Evolutionary conservation across 1,140 invertebrate species (phyloP).

Genomic region (Pentalonia nigronervosa): DNA sequence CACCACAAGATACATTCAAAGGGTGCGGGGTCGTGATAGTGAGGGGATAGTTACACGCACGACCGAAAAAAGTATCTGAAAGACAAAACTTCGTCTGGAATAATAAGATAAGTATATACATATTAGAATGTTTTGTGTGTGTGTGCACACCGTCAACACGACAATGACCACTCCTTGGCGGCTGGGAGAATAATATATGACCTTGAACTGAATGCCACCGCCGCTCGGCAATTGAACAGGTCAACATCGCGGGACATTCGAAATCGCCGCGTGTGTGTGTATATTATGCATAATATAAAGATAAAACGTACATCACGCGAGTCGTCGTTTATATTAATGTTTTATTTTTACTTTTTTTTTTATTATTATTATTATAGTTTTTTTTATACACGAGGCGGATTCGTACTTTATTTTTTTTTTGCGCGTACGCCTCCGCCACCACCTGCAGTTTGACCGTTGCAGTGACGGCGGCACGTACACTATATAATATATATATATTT

Average conservation of each 20-base stretch:
- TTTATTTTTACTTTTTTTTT: conserved; percentile 43
- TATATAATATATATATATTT: neutral
- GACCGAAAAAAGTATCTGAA: neutral
- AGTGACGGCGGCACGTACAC: neutral
- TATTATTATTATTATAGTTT: neutral
- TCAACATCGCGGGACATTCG: conserved; percentile 49
- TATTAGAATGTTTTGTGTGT: neutral
- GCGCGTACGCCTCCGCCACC: conserved; percentile 18
- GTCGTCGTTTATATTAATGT: conserved; percentile 49
- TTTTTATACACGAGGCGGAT: neutral
- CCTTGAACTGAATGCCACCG: conserved; percentile 50
- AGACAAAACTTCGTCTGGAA: neutral
- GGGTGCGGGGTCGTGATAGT: neutral
- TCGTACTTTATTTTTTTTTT: conserved; percentile 11
- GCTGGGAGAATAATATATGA: conserved; percentile 42
- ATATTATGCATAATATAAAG: conserved; percentile 49
- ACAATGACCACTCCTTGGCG: conserved; percentile 29
- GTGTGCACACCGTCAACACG: neutral
- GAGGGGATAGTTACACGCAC: neutral
- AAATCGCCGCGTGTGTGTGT: conserved; percentile 27
- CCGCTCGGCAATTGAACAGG: conserved; percentile 30
- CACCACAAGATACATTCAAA: neutral
- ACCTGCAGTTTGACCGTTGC: neutral
- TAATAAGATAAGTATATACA: neutral
- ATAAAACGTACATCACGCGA: conserved; percentile 42